Evolutionary conservation across 2,113 vertebrate genomes (phyloP), one percentile per base, ranked within the genome.

Genomic region (Leuciscus idus): DNA sequence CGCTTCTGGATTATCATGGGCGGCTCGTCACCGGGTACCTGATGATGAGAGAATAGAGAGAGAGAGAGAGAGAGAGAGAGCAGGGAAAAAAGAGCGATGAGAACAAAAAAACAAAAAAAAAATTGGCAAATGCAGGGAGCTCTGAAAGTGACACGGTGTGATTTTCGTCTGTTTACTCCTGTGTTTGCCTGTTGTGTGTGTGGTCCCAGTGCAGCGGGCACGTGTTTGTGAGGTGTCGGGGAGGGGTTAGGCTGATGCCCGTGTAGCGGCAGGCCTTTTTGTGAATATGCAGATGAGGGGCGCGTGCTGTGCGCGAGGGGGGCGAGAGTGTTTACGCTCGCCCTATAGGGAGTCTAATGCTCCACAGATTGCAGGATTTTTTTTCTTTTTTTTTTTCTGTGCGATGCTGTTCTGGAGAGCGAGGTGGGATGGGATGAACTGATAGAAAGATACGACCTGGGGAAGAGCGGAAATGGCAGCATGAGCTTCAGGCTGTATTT

Each of bases 311-410:
- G 72, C 93, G 94, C 92, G 95, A 95, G 94, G 93, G 94, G 93
- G 92, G 94, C 94, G 93, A 88, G 84, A 87, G 95, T 97, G 97
- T 96, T 95, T 93, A 95, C 94, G 92, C 92, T 91, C 90, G 94
- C 96, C 94, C 95, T 91, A 87, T 93, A 90, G 93, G 94, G 94
- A 94, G 93, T 91, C 95, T 95, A 95, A 72, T 72, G 68, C 68
- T 72, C 10, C 21, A 72, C 36, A 72, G 96, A 97, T 96, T 96
- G 95, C 93, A 87, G 91, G 93, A 92, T 95, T 95, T 95, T 96
- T 93, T 2, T 26, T 11, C 4, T 3, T 4, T 11, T 2, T 3
- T 46, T 43, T 17, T 23, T 23, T 39, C 21, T 93, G 94, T 95
- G 93, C 95, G 95, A 95, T 96, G 94, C 95, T 94, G 96, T 96